Evolutionary conservation across 2,113 vertebrate genomes (phyloP).

Genomic region (Gorsachius goisagi): DNA sequence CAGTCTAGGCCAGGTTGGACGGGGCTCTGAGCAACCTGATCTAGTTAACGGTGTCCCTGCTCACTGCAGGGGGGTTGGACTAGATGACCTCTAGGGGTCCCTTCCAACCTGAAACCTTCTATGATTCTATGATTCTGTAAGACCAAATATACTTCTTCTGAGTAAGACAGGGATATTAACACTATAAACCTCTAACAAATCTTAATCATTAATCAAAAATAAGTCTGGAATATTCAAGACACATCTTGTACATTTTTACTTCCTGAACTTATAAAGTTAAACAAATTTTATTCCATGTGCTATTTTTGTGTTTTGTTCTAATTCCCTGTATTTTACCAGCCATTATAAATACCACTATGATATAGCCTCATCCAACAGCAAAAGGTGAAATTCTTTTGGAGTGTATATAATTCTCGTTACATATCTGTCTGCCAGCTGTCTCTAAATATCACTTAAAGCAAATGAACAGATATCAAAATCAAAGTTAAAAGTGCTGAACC

Average conservation of each 20-base stretch:
- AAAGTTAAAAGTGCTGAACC: conserved; percentile 1
- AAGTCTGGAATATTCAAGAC: not conserved
- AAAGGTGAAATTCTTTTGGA: not conserved
- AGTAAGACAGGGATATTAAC: not conserved
- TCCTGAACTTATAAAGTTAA: not conserved
- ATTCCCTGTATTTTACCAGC: not conserved
- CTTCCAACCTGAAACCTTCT: no score
- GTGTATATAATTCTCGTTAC: not conserved
- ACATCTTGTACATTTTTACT: not conserved
- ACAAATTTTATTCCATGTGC: not conserved
- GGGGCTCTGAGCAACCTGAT: no score
- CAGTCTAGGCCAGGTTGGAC: no score
- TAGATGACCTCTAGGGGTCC: no score
- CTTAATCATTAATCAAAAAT: not conserved
- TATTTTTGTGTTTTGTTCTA: not conserved
- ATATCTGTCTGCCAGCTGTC: conserved; percentile 30
- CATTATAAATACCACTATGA: not conserved
- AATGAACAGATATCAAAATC: not conserved
- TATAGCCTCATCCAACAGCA: not conserved
- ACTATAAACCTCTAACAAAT: not conserved
- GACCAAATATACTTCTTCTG: not conserved
- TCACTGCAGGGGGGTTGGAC: no score
- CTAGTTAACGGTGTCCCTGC: no score
- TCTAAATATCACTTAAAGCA: conserved; percentile 51
- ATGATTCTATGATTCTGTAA: no score